Conservation (phyloP, 2,113 vertebrate genomes). For the Hippopotamus amphibius region DNA sequence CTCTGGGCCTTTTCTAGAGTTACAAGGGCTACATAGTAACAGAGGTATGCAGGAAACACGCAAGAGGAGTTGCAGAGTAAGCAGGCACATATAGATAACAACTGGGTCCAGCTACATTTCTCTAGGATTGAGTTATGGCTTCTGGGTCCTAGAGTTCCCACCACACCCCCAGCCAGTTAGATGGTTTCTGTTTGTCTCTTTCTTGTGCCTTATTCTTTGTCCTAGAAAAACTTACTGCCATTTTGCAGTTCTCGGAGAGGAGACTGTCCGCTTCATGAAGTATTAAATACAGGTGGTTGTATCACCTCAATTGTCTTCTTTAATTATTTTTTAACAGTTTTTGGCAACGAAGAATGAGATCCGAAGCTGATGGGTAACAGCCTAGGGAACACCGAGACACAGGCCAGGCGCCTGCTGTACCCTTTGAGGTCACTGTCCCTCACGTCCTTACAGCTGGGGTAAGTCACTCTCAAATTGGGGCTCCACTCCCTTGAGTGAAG, state of each 20-base stretch:
- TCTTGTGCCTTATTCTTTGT: background rate
- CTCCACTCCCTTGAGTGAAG: background rate
- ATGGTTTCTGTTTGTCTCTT: background rate
- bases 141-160: no score
- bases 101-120: no score
- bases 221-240: background rate
- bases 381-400: background rate
- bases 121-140: no score
- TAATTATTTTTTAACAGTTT: background rate
- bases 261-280: background rate
- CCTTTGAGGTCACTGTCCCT: background rate
- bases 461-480: background rate
- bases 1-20: no score
- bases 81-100: no score
- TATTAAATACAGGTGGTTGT: background rate
- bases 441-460: background rate
- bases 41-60: no score
- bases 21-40: no score
- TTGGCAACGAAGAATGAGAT: background rate
- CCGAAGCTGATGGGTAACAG: background rate
- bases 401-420: rapidly evolving
- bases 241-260: background rate
- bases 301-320: background rate
- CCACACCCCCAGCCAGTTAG: background rate
- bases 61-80: no score